Base-by-base conservation (phyloP, 2,113 vertebrate genomes). In the Psilopogon haemacephalus region DNA sequence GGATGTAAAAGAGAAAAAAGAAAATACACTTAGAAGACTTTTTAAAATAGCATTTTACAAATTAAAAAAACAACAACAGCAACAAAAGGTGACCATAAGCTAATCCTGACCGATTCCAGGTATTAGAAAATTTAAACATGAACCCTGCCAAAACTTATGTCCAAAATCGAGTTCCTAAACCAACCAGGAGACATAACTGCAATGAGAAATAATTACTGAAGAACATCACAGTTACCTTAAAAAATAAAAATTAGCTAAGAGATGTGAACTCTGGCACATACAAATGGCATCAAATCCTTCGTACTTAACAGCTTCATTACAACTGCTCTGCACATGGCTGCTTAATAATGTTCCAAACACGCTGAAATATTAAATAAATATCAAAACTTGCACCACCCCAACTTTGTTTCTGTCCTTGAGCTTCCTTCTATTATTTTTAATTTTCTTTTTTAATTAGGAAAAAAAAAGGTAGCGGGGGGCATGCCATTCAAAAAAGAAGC, bases 401-500 rank as follows among this genome's bases (percentile, higher is more conserved):
- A 95, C 94, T 94, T 93, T 52, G 54, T 71, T 87, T 74, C 88
- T 86, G 83, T 86, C 42, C 69, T 71, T 33, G 52, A 77, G 65
- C 27, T 71, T 74, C 79, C 52, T 73, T 84, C 50, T 80, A 48
- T 69, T 94, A 72, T 64, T 75, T 85, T 63, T 92, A 84, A n/a
- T n/a, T n/a, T 35, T 28, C 28, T 28, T 54, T 54, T 54, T 27
- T 52, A 54, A 6, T 52, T 11, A 28, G 40, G 32, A 17, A n/a
- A 12, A 28, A 30, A 35, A 13, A 16, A 6, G 28, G 38, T n/a
- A 28, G 28, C n/a, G 62, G n/a, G 46, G 52, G 65, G 37, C 75
- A 71, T 9, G 76, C 81, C 89, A 93, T 93, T 96, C 84, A 88
- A 64, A 76, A 86, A 90, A 93, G 88, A 71, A 95, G 76, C 92